phyloP scores from a whole-genome alignment of 1,140 invertebrate genomes.

The Argopecten irradians region DNA sequence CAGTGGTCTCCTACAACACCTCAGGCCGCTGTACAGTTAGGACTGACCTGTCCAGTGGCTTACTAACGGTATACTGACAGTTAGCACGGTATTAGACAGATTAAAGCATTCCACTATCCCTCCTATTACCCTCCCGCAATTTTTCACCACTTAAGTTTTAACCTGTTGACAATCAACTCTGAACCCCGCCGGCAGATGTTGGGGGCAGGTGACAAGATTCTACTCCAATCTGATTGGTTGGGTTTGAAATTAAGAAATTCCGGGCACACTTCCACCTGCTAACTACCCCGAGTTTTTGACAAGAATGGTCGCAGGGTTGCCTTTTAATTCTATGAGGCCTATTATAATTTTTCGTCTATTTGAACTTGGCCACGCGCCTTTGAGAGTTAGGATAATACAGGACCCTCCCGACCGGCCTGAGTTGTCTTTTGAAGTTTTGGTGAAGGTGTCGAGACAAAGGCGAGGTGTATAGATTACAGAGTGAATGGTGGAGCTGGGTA shows the following conservation, averaged over 20 bases:
- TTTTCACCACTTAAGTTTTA: constrained; percentile 18
- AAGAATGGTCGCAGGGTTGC: not conserved
- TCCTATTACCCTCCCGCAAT: constrained; percentile 15
- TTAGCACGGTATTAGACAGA: not conserved
- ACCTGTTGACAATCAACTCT: not conserved
- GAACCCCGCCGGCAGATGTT: constrained; percentile 2
- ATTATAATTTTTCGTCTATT: constrained; percentile 13
- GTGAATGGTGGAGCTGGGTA: not conserved
- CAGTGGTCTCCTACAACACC: not conserved
- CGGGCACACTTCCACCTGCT: constrained; percentile 13
- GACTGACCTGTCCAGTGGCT: constrained; percentile 1
- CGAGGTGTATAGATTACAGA: not conserved
- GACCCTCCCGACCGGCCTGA: not conserved
- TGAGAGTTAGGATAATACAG: not conserved
- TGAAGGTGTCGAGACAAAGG: not conserved
- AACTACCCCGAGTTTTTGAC: not conserved
- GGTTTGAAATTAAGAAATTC: constrained; percentile 12
- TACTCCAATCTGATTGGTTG: not conserved
- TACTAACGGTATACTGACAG: constrained; percentile 15
- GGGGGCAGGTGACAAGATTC: not conserved
- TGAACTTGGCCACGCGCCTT: constrained; percentile 13
- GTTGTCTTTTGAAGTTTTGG: constrained; percentile 10
- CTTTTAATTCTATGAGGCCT: constrained; percentile 11
- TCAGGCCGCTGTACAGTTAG: not conserved
- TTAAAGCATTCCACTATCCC: not conserved